Evolutionary conservation across 2,888 invertebrate species (phyloP), one percentile per base, ranked within the genome.

Genomic region (Hirtodrosophila confusa): DNA sequence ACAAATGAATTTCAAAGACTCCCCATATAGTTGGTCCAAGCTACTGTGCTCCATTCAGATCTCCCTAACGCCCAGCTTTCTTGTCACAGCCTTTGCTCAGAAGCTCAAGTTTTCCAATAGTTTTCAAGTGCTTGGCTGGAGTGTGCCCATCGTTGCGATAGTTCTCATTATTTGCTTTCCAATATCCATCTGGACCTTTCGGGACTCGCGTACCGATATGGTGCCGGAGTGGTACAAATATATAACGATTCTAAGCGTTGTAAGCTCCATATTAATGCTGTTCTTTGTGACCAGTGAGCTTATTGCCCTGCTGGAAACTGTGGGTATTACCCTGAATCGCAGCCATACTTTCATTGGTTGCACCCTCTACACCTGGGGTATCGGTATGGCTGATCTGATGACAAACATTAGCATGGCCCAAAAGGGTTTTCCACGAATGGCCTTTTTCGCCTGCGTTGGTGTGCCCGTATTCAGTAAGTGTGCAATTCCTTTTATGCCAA

Each of bases 331-430:
- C 0, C 36, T 75, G 0, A n/a, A 56, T 1, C 43, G 64, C 4
- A 75, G 75, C 9, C 56, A 75, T 33, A 58, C 64, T 0, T 75
- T 71, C 17, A 64, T 75, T 1, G 71, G 71, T 0, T 68, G 61
- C 33, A 75, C 75, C 8, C 27, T 75, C 9, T 75, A 43, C 10
- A 56, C 75, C 10, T 75, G 75, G 75, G 75, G 75, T 2, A 41
- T 17, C 3, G 23, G 64, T 2, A 3, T 64, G 11, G n/a, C 57
- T 9, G 68, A 68, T n/a, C 8, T 75, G 0, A 3, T 54, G 31
- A 27, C 71, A 0, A 58, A 60, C 12, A 2, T 62, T 5, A 36
- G 7, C 45, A 11, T 75, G 41, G 68, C 75, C 0, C 50, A 50
- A 0, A 43, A 7, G 0, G 75, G 75, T 3, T 58, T 41, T 33